Conservation (phyloP, 2,113 vertebrate genomes). For the Protobothrops mucrosquamatus region DNA sequence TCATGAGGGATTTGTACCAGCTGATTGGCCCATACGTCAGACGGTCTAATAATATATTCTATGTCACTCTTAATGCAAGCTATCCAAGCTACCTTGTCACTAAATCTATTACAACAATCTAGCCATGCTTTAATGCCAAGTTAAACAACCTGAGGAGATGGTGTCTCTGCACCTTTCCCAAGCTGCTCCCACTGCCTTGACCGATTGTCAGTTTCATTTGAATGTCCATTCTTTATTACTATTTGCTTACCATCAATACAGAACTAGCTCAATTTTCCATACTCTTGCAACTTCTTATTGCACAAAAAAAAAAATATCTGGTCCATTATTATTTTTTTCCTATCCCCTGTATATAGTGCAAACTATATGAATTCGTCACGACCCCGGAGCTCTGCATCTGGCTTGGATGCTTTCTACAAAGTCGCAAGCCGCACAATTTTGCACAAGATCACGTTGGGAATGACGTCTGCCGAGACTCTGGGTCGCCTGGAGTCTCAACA, state of each 20-base stretch:
- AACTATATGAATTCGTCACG: constrained; percentile 52
- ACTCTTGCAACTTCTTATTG: constrained; percentile 56
- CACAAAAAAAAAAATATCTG: constrained; percentile 51
- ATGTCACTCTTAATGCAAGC: constrained; percentile 73
- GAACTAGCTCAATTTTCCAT: constrained; percentile 48
- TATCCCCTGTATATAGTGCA: constrained; percentile 62
- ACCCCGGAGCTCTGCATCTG: constrained; percentile 39
- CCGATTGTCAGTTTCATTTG: constrained; percentile 62
- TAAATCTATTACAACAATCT: constrained; percentile 65
- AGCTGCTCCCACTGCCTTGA: constrained; percentile 41
- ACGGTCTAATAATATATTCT: constrained; percentile 66
- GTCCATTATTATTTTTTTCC: constrained; percentile 30
- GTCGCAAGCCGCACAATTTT: constrained; percentile 17
- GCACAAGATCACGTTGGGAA: constrained; percentile 27
- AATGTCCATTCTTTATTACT: constrained; percentile 52
- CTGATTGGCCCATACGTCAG: constrained; percentile 68
- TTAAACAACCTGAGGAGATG: constrained; percentile 51
- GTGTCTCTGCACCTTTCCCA: constrained; percentile 27
- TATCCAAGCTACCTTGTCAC: constrained; percentile 72
- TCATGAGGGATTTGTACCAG: constrained; percentile 56
- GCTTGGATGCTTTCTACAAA: constrained; percentile 43
- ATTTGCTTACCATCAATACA: constrained; percentile 43
- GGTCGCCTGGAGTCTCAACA: constrained; percentile 40
- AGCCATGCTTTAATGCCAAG: constrained; percentile 63
- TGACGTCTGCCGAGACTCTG: constrained; percentile 26